Evolutionary conservation across 2,888 invertebrate genomes (phyloP).

Genomic region (Drosophila pegasa): DNA sequence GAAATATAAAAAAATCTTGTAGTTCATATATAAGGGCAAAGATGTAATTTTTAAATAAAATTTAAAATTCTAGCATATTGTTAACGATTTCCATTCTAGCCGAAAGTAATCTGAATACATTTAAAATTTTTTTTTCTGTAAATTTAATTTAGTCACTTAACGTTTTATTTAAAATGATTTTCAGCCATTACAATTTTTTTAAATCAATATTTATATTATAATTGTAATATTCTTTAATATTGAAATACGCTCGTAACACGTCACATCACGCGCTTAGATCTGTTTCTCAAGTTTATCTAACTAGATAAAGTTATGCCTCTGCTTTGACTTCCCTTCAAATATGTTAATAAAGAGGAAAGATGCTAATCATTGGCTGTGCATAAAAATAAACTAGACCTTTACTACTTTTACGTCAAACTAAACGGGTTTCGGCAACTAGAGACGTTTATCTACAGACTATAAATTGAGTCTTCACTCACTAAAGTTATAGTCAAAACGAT

Average conservation of each 20-base stretch:
- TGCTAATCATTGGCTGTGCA: background rate
- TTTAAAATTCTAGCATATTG: background rate
- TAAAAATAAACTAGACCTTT: background rate
- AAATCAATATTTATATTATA: too few relatives aligned
- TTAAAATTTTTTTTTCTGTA: too few relatives aligned
- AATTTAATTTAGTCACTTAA: too few relatives aligned
- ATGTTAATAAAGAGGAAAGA: background rate
- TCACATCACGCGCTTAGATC: too few relatives aligned
- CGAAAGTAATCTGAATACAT: too few relatives aligned
- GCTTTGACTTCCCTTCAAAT: background rate
- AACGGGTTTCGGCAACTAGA: background rate
- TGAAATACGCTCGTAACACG: background rate
- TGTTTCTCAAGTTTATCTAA: too few relatives aligned
- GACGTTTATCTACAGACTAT: background rate
- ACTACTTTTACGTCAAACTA: too few relatives aligned
- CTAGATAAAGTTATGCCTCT: background rate
- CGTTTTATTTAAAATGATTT: too few relatives aligned
- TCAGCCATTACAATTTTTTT: too few relatives aligned
- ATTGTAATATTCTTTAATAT: too few relatives aligned
- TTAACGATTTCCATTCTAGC: background rate
- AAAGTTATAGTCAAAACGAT: background rate
- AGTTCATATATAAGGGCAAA: background rate
- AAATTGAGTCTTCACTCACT: constrained; percentile 7
- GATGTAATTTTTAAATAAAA: background rate
- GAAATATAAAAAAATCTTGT: background rate